Base-by-base conservation (phyloP, 2,797 vertebrate genomes). In the Apodemus agrarius region DNA sequence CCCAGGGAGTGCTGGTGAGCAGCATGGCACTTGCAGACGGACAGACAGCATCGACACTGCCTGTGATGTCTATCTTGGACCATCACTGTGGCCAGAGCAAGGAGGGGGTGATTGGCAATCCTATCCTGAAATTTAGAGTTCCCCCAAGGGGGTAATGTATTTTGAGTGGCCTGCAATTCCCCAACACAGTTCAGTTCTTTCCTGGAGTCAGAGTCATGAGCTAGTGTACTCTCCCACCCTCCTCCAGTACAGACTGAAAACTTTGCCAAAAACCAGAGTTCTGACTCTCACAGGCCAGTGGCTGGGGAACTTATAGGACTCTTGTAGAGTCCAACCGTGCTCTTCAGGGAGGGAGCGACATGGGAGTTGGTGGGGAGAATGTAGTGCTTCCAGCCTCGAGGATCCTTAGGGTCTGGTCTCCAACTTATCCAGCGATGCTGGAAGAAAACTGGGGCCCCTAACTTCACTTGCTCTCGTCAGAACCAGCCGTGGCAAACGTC, bases 231-330 rank as follows among this genome's bases (percentile, higher is more conserved):
- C n/a, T 16, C 1, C 37, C 4, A 2, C 9, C 9, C 21, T 46
- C 37, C 72, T 29, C 49, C 31, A 40, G 12, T 37, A 43, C 10
- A 59, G 69, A 89, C 26, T 65, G 67, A 9, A 4, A 1, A 46
- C 67, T 67, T 78, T 90, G 13, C n/a, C 19, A 46, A 59, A 95
- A 90, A 90, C 3, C 80, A 67, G 43, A 92, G 49, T 86, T 52
- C 37, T 95, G 37, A 82, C n/a, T 63, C 21, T 31, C 78, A 19
- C 24, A 3, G 79, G 91, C 4, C 0, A 17, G 34, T 14, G 31
- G 6, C 89, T 89, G 59, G 54, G 46, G 72, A 74, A 19, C 11
- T 4, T 11, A 9, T 8, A n/a, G n/a, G 24, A 29, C 16, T 57
- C 54, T 83, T 21, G 17, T 0, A 63, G 49, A 9, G 7, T 87